Evolutionary conservation across 2,113 vertebrate genomes (phyloP), one percentile per base, ranked within the genome.

Genomic region (Cyphomyrus plagiostoma): DNA sequence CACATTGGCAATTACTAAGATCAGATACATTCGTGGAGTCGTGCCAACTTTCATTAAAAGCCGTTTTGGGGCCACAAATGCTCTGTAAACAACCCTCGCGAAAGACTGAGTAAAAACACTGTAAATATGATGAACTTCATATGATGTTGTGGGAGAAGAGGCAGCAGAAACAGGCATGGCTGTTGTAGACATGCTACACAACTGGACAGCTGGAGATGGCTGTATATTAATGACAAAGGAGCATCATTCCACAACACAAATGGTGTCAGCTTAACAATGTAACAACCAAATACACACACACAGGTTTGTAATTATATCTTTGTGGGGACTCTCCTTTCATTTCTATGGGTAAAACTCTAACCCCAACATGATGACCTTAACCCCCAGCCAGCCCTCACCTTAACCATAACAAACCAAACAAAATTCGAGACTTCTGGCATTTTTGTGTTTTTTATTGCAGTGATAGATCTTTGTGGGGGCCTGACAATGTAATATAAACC

Each of bases 41-140:
- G 1, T 30, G 23, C 45, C 46, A 26, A 35, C 39, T 52, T 52
- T 5, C 42, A 85, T 90, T 58, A 50, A 53, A 50, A 42, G 89
- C 46, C 9, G 42, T 35, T 48, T 26, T 46, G 45, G 30, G 70
- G 66, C 10, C 42, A 89, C 45, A 10, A 88, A 62, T 26, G 46
- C 39, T 87, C 53, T 39, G 83, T 87, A 88, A 91, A 90, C 89
- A 90, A 45, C 50, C 77, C 49, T 77, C 46, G 13, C n/a, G 52
- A 49, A 90, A 88, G 89, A 86, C 49, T 48, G 62, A 35, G 83
- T 26, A 89, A 49, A 89, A 46, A 42, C 17, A 77, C 49, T 90
- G 89, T 66, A 88, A 90, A 88, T 53, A 88, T 26, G 30, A 30
- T 1, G 62, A 46, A 46, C 53, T 70, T 52, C 15, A 50, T 50